Evolutionary conservation across 2,797 vertebrate species (phyloP).

Genomic region (Rhinichthys osculus): DNA sequence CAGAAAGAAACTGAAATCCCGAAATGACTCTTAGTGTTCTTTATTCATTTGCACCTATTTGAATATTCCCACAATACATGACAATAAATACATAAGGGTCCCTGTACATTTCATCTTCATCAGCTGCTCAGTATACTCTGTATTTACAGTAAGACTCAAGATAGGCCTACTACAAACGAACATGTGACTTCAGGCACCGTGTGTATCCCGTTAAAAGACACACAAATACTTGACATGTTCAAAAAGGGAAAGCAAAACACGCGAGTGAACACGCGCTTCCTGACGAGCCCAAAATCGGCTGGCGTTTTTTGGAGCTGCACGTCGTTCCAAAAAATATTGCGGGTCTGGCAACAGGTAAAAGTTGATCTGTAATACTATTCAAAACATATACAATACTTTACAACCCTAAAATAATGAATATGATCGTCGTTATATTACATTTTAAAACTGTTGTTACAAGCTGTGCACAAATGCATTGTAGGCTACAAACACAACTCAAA

Average conservation of each 20-base stretch:
- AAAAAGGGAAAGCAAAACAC: slow-evolving; percentile 9
- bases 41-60: slow-evolving; percentile 54
- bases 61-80: slow-evolving; percentile 53
- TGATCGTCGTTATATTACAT: slow-evolving; percentile 50
- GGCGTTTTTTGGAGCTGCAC: background rate
- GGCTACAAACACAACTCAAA: slow-evolving; percentile 50
- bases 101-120: slow-evolving; percentile 49
- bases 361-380: slow-evolving; percentile 57
- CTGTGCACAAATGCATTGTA: slow-evolving; percentile 52
- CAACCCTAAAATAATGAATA: slow-evolving; percentile 63
- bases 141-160: slow-evolving; percentile 51
- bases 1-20: slow-evolving; percentile 5
- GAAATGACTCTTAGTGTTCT: slow-evolving; percentile 7
- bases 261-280: background rate
- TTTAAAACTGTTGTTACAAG: slow-evolving; percentile 55
- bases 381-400: slow-evolving; percentile 65
- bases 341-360: slow-evolving; percentile 61
- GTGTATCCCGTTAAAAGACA: slow-evolving; percentile 43
- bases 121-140: slow-evolving; percentile 46
- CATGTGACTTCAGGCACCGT: slow-evolving; percentile 58
- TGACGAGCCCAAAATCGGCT: background rate
- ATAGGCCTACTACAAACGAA: slow-evolving; percentile 36
- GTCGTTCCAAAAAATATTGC: slow-evolving; percentile 64
- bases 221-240: slow-evolving; percentile 33
- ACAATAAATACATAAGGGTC: slow-evolving; percentile 58